Base-by-base conservation (phyloP, 2,113 vertebrate species). In the Ranitomeya imitator region DNA sequence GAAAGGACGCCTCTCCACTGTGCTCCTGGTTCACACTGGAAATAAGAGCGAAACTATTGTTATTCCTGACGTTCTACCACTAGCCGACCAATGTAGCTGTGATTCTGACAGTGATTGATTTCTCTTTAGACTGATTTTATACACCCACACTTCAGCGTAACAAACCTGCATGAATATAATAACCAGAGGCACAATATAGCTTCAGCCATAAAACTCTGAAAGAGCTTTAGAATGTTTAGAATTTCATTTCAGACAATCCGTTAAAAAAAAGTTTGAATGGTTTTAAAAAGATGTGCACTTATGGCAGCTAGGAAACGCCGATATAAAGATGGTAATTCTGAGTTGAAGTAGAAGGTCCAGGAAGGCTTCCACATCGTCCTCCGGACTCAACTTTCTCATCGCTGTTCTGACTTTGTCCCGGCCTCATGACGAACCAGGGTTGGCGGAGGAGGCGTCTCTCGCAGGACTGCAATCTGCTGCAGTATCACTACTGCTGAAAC, bases 1-100 rank as follows among this genome's bases (percentile, higher is more conserved):
- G 88, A 84, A 0, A 86, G 90, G 88, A 90, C 89, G 86, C 59
- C 83, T 92, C 91, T 89, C 69, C 69, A 90, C 89, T 83, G 86
- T 85, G 59, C 54, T 61, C 87, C 86, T 89, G 71, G 15, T 86
- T 91, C 80, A 15, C 79, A 74, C 80, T 87, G 61, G 74, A 86
- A 79, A 86, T 4, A 78, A 19, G 16, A 4, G 31, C 8, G 14
- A 9, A 45, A 23, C 51, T 89, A 92, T 91, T 88, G 86, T 67
- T 90, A 69, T 77, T 23, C 71, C 31, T 37, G 79, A 23, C 81
- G 51, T 83, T 89, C 89, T 90, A 11, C 54, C 61, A 55, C 87
- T 79, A 31, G 23, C 74, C 79, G 73, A 26, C 81, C 77, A 89
- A 85, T 89, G 55, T n/a, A 52, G 52, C 19, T 26, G 59, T 55